Evolutionary conservation across 2,797 vertebrate species (phyloP), one percentile per base, ranked within the genome.

Genomic region (Salarias fasciatus): DNA sequence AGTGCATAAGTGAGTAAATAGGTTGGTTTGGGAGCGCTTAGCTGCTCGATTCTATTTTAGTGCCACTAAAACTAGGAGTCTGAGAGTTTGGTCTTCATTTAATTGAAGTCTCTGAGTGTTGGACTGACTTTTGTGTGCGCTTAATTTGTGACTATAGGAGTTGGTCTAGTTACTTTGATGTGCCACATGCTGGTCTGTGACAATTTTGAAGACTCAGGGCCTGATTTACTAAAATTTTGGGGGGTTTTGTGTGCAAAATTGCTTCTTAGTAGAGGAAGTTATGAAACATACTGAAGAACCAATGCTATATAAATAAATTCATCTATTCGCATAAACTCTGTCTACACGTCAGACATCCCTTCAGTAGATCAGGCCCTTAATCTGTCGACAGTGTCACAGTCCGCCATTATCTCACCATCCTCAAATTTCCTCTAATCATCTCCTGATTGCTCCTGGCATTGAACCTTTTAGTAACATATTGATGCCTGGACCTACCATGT

Each of bases 1-100:
- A 63, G 67, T 75, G 58, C 48, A 59, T 60, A 59, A 69, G 36
- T 67, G 53, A 67, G 35, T 41, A 30, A 62, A 56, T 59, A 48
- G 51, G 57, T 59, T 53, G 49, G 57, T 59, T 53, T 74, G 57
- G 68, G 72, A 69, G 56, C 40, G n/a, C 37, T 30, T 61, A 54
- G 60, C 59, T 64, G 6, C 40, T 49, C 62, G 53, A 38, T 64
- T 60, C 29, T 59, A 2, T 71, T n/a, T 35, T 35, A 9, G 9
- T 9, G 33, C 33, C 6, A 9, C 33, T 35, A 9, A 35, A 4
- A n/a, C n/a, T n/a, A n/a, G n/a, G n/a, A n/a, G n/a, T 45, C 63
- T 49, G 15, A 41, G 12, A 61, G 33, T 11, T 30, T 10, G 8
- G 42, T 64, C 35, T 48, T 44, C 13, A 68, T 67, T 57, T 40